A percentile compares a stretch with the other conserved stretches of the same genome.
Conservation (phyloP, 2,113 vertebrate genomes). For the Hyaena hyaena region DNA sequence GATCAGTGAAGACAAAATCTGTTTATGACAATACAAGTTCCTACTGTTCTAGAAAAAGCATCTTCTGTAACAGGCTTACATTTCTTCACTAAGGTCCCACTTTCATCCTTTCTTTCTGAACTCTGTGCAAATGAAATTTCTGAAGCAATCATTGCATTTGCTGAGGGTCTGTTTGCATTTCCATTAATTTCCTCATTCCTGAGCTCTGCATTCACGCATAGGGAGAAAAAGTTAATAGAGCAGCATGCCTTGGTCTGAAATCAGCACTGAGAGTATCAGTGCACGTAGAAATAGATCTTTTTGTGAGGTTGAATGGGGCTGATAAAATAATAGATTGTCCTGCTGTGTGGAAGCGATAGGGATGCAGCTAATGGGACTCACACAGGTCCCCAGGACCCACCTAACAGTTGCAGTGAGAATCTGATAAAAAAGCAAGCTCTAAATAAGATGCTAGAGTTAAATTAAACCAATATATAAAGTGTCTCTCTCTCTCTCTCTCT, state of each 20-base stretch:
- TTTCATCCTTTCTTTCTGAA: not conserved
- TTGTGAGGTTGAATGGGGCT: slow-evolving; percentile 55
- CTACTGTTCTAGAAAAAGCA: not conserved
- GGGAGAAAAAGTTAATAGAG: slow-evolving; percentile 29
- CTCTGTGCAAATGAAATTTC: slow-evolving; percentile 50
- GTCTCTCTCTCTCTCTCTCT: no score
- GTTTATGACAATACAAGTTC: not conserved
- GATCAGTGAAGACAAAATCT: not conserved
- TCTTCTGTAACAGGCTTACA: not conserved
- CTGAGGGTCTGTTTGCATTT: slow-evolving; percentile 55
- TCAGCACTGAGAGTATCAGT: slow-evolving; percentile 66
- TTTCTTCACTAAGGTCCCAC: not conserved
- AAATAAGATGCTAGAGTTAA: not conserved
- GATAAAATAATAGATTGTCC: slow-evolving; percentile 67
- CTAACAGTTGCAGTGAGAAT: slow-evolving; percentile 21
- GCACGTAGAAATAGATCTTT: slow-evolving; percentile 69
- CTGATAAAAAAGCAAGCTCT: not conserved
- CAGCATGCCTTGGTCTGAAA: slow-evolving; percentile 64
- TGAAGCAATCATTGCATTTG: slow-evolving; percentile 66
- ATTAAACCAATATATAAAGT: slow-evolving; percentile 40
- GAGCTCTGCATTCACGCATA: slow-evolving; percentile 53
- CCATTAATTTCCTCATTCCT: slow-evolving; percentile 70
- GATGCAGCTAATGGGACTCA: slow-evolving; percentile 60
- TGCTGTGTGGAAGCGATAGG: slow-evolving; percentile 35
- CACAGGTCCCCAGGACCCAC: not conserved